Base-by-base conservation (phyloP, 2,888 invertebrate species). In the Amitus sp. region DNA sequence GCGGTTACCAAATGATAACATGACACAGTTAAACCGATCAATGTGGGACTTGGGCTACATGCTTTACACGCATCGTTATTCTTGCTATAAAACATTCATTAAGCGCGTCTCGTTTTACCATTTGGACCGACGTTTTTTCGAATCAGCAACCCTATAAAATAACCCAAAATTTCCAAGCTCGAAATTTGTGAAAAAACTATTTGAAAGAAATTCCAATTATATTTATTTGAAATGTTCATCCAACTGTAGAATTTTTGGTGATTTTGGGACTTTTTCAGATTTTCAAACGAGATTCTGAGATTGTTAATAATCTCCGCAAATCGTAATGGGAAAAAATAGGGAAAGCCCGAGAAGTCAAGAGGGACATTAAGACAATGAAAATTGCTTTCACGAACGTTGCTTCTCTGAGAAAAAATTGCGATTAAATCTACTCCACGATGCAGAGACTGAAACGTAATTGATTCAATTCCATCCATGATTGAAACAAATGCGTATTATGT, bases 1-100 rank as follows among this genome's bases (percentile, higher is more conserved):
- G 72, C 73, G 68, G 70, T 74, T 74, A 75, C 70, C 73, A 71
- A 72, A 43, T 72, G 75, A 76, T 75, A 74, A 74, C 72, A 70
- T 70, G 69, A 69, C 70, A 71, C 71, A 70, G 75, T 75, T 75
- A 70, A 65, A 60, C 60, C 55, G 54, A 61, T 65, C 52, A 58
- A 61, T 58, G 58, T 54, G 60, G 45, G 53, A 53, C 47, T 34
- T 39, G 57, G 17, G 34, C 30, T 18, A 27, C 19, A 13, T 39
- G 37, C 28, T 27, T 40, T 28, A 18, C 28, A 28, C 20, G 17
- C 18, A 27, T 17, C 27, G 19, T 40, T 40, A 42, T 43, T 43
- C 27, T 23, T 12, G 27, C 27, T 27, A 43, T 43, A 9, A 43
- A 43, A 43, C 43, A 43, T 23, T 27, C 43, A 27, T 19, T 10